Conservation (phyloP, 2,797 vertebrate species). For the Momotus momota region DNA sequence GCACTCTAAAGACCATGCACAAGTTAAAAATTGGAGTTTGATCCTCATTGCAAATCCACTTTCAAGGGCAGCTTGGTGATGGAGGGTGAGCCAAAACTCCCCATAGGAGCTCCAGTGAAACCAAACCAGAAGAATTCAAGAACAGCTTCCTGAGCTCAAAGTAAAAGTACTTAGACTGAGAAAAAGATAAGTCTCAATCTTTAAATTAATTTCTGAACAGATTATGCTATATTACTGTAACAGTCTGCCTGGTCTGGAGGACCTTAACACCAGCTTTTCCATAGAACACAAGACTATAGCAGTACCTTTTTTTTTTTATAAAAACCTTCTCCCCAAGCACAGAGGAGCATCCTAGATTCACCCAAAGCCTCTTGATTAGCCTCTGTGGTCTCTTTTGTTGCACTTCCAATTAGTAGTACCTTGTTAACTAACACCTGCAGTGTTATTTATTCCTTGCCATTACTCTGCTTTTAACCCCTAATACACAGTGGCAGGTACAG, state of each 20-base stretch:
- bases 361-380: not conserved
- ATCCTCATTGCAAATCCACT: not conserved
- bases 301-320: not conserved
- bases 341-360: not conserved
- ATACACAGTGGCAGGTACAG: not conserved
- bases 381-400: slow-evolving; percentile 26
- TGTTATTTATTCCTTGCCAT: slow-evolving; percentile 24
- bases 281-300: not conserved
- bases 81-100: not conserved
- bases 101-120: not conserved
- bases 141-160: not conserved
- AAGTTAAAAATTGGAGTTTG: not conserved
- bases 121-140: not conserved
- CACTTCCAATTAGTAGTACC: slow-evolving; percentile 44
- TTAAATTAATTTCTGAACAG: not conserved
- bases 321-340: not conserved
- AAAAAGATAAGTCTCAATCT: not conserved
- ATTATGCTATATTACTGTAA: not conserved
- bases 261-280: not conserved
- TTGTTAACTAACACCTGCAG: slow-evolving; percentile 45
- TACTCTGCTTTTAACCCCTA: not conserved
- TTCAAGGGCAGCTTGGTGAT: not conserved
- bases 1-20: accelerated
- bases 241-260: not conserved
- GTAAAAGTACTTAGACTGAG: not conserved